Evolutionary conservation across 2,113 vertebrate species (phyloP), one percentile per base, ranked within the genome.

Genomic region (Henicopernis longicauda): DNA sequence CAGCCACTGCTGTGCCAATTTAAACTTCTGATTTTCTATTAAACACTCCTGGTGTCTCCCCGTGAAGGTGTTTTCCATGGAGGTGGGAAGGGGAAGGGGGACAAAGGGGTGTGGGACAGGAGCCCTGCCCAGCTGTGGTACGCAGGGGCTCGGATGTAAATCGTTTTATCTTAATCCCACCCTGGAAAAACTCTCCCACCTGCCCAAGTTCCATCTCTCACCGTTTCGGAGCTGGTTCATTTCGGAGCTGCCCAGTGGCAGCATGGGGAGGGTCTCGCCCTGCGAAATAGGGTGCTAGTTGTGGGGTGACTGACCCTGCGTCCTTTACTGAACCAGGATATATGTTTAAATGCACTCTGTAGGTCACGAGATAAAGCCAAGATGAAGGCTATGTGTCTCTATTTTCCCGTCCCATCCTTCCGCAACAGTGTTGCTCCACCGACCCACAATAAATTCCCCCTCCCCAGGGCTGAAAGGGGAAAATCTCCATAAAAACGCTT

Each of bases 251-350:
- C 34, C 61, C 4, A 1, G 15, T 2, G 7, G 79, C 82, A 79
- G 57, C 52, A 5, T 1, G 0, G 31, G 62, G 54, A 55, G 52
- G 36, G 20, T 74, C 31, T 62, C 2, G 0, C 34, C 18, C 16
- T 58, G 77, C 3, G 0, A 63, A 90, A 47, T 1, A 38, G n/a
- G 36, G 54, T 10, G 36, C 8, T 79, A 54, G 40, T 13, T 81
- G 22, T 16, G 31, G 20, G 40, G 34, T 61, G 54, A 18, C 26
- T 4, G 1, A 8, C 3, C 34, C 72, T 8, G 5, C 0, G 0
- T 31, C 54, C 52, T 50, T 65, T 55, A 4, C 14, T 52, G 47
- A 20, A 26, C 27, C 62, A 61, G 49, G n/a, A 14, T 13, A 5
- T 21, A 6, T 8, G 22, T 76, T 89, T 47, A 27, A n/a, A 77